Evolutionary conservation across 2,888 invertebrate species (phyloP), one percentile per base, ranked within the genome.

Genomic region (Cacoxenus indagator): DNA sequence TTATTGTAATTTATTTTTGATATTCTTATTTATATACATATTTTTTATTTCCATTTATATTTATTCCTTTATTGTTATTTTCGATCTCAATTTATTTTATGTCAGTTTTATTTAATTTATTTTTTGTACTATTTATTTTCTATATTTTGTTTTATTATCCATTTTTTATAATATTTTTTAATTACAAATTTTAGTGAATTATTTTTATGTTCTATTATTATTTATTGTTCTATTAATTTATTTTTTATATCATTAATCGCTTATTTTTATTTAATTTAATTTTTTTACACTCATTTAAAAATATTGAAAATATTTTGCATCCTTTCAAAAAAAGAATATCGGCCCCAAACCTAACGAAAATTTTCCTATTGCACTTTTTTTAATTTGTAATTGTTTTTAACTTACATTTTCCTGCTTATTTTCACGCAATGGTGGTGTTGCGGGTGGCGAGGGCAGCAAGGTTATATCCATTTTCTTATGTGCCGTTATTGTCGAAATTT

Each of bases 371-470:
- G 11, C n/a, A 22, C 51, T 2, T 51, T 51, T 51, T 2, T 19
- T 19, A 51, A 51, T 24, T 43, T 62, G 54, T 26, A n/a, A n/a
- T n/a, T n/a, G n/a, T n/a, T n/a, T n/a, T n/a, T n/a, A 72, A 87
- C 88, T 88, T 87, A 88, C 88, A 76, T 86, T 85, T 80, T 85
- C 82, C 59, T 68, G 65, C 81, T 85, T 85, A 67, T 84, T 85
- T 78, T 87, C 88, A 88, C 91, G 90, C 84, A 92, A 89, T 83
- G 93, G 93, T 75, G 93, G 93, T 80, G 93, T 93, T 82, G 91
- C 91, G 73, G 93, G 93, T 81, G 93, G 93, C 79, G 93, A 93
- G 80, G 92, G 91, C 78, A 90, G 77, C 74, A 87, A 71, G 69
- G 82, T 77, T 75, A 85, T 85, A 81, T 88, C 87, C 87, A 87